A percentile compares a stretch with the other conserved stretches of the same genome.
phyloP scores from a whole-genome alignment of 2,113 vertebrate genomes.

The Todiramphus chloris region DNA sequence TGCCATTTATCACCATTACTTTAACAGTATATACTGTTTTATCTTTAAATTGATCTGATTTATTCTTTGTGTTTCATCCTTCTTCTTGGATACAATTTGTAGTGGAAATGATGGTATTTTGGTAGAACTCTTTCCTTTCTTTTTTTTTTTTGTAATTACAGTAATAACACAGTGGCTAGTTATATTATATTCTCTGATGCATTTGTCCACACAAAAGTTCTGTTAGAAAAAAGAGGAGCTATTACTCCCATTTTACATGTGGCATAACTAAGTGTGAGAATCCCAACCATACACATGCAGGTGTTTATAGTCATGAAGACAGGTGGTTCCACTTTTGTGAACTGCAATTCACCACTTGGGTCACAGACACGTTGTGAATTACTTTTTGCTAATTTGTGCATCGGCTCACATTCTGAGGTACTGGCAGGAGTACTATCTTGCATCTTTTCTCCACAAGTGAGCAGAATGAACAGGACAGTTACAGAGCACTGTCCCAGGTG shows the following conservation, averaged over 20 bases:
- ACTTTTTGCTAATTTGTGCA: background rate
- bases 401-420: background rate
- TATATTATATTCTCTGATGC: background rate
- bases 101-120: background rate
- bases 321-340: background rate
- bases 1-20: background rate
- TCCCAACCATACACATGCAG: rapidly evolving
- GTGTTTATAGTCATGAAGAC: background rate
- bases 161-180: rapidly evolving
- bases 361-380: background rate
- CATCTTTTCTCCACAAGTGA: background rate
- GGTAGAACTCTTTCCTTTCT: background rate
- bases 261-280: background rate
- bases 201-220: background rate
- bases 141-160: background rate
- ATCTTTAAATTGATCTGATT: background rate
- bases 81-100: background rate
- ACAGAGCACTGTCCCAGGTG: background rate
- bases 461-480: background rate
- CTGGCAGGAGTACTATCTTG: background rate
- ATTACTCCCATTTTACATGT: background rate
- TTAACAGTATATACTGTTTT: background rate
- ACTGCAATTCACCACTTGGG: background rate
- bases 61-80: background rate
- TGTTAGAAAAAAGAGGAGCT: background rate